Evolutionary conservation across 2,888 invertebrate genomes (phyloP), one percentile per base, ranked within the genome.

Genomic region (Brachylomia viminalis): DNA sequence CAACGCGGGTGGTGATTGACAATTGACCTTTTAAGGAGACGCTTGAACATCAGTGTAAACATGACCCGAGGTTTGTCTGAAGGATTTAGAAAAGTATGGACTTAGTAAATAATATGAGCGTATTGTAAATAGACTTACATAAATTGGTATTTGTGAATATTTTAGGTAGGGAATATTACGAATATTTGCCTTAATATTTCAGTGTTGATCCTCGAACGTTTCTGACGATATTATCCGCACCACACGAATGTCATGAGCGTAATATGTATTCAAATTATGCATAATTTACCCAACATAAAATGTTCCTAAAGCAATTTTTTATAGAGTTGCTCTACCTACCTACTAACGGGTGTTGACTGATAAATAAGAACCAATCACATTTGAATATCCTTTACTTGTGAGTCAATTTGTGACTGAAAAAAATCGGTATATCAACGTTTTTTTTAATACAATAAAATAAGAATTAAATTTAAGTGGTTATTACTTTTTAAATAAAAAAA

Each of bases 21-120:
- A 92, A 92, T 90, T 93, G 92, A 92, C 92, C 92, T 93, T 90
- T 92, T 92, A 92, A 93, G 92, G 92, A 86, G 90, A 86, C 85
- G 90, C 79, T 86, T 87, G 62, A 78, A 90, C 88, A 89, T 86
- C 89, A 88, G 79, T 80, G 86, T 87, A 91, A 91, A 91, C 77
- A 91, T 84, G 84, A 88, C 87, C 87, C 81, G 85, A 64, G 65
- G 72, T 72, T 74, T 83, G 78, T 83, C 75, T 67, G 83, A 85
- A 89, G 86, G 80, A 87, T 89, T 86, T 87, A 86, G 81, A 86
- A 74, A 80, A 67, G 71, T 75, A 72, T 67, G 66, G 64, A 42
- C 62, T 77, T 74, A 69, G 77, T 74, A 66, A 72, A 73, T 62
- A 68, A 33, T 38, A n/a, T 66, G 15, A 71, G 72, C 30, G 45